Evolutionary conservation across 1,140 invertebrate species (phyloP).

Genomic region (Drosophila nasuta): DNA sequence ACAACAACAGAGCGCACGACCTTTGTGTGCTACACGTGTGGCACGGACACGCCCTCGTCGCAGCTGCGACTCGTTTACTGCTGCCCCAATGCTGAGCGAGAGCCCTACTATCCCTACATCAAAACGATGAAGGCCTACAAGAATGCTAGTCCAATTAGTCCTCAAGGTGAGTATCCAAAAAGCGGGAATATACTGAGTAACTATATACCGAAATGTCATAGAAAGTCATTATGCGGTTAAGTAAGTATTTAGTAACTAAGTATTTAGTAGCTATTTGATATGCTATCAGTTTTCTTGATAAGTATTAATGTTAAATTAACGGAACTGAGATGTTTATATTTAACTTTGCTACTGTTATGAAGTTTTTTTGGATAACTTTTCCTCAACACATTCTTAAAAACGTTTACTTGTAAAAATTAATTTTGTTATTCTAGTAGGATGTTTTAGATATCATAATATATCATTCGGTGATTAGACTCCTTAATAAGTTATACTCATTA

Average conservation of each 20-base stretch:
- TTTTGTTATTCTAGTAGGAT: too few species aligned
- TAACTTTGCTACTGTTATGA: too few species aligned
- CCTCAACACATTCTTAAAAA: too few species aligned
- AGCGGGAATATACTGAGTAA: not conserved
- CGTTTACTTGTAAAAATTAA: too few species aligned
- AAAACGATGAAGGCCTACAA: constrained; percentile 90
- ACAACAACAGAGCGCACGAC: constrained; percentile 89
- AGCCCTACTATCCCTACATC: constrained; percentile 95
- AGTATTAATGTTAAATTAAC: too few species aligned
- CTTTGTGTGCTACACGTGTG: constrained; percentile 96
- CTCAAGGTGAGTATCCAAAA: constrained; percentile 86
- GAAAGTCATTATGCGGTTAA: not conserved
- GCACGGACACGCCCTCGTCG: constrained; percentile 90
- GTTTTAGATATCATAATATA: too few species aligned
- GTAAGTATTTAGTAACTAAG: too few species aligned
- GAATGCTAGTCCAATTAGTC: constrained; percentile 93
- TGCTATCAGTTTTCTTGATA: not conserved
- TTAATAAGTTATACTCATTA: too few species aligned
- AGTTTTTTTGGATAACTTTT: too few species aligned
- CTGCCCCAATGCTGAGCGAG: constrained; percentile 92
- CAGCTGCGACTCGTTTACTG: constrained; percentile 93
- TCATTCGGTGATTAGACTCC: too few species aligned
- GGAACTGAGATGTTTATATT: too few species aligned
- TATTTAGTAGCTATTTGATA: not conserved
- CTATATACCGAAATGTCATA: constrained; percentile 10